Evolutionary conservation across 2,888 invertebrate genomes (phyloP), one percentile per base, ranked within the genome.

Genomic region (Phorcus lineatus): DNA sequence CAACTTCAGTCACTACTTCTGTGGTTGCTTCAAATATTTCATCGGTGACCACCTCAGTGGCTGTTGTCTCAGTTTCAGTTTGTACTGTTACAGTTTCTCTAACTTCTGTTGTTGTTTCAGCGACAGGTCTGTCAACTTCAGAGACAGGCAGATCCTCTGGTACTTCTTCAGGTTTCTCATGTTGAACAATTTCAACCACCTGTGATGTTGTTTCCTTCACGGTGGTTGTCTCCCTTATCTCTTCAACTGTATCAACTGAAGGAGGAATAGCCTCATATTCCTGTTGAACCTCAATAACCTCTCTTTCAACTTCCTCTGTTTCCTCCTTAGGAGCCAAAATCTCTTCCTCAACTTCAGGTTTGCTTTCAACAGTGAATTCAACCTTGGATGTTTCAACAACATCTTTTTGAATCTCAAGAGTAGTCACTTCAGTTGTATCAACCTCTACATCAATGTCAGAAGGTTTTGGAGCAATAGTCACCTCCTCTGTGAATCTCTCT

Each of bases 1-100:
- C 80, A 76, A 78, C 76, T 47, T 76, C 62, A 47, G 80, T 70
- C 28, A 55, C 57, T n/a, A 80, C 82, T 28, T 77, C 22, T 79
- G 78, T 66, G 67, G 74, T 22, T 13, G 53, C 74, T 78, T 79
- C 77, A 75, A 74, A 70, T 28, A 28, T 55, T 16, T 79, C 54
- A 55, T 80, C 80, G 66, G 70, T 66, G n/a, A 74, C 82, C 17
- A 83, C 79, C 76, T 82, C 80, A 31, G 67, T 31, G 19, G 77
- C 77, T 62, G 67, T 75, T 11, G 75, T n/a, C 52, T 80, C 57
- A 16, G 40, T 66, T 66, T 79, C 78, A 6, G 54, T 40, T 2
- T 77, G 81, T n/a, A 83, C 78, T 47, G 80, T 80, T 24, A 83
- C 57, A 22, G 80, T 80, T 74, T 83, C 80, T 66, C 81, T 80